Percentiles rank a stretch among this genome's conserved stretches.
Conservation (phyloP, 1,140 invertebrate genomes). For the Onthophagus taurus region DNA sequence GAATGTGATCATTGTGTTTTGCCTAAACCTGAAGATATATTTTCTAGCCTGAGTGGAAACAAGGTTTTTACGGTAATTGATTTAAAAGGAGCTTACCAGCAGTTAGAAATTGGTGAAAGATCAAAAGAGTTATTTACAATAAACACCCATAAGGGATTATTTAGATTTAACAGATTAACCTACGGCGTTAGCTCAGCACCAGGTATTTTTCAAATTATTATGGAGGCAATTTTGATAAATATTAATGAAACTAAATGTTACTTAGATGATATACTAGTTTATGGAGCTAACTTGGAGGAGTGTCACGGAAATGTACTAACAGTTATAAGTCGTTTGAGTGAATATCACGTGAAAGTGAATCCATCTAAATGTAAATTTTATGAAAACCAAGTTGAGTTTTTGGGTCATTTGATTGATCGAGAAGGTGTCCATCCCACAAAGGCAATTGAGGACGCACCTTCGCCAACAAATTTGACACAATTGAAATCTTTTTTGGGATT, state of each 20-base stretch:
- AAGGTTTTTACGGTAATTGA: conserved; percentile 23
- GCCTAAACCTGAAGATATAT: conserved; percentile 12
- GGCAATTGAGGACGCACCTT: conserved; percentile 32
- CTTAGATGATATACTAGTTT: too few species aligned
- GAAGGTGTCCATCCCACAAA: conserved; percentile 5
- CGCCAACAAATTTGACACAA: conserved; percentile 21
- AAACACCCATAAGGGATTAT: not conserved
- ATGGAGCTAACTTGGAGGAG: too few species aligned
- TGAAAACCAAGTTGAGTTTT: not conserved
- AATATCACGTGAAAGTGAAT: too few species aligned
- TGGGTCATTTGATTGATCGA: conserved; percentile 8
- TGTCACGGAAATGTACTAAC: too few species aligned
- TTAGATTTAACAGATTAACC: conserved; percentile 30
- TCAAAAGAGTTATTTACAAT: conserved; percentile 28
- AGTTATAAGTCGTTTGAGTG: too few species aligned
- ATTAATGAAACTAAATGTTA: conserved; percentile 19
- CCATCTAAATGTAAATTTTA: conserved; percentile 14
- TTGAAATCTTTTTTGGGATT: conserved; percentile 22
- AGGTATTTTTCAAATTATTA: conserved; percentile 29
- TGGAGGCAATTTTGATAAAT: conserved; percentile 27
- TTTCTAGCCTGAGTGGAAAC: conserved; percentile 7
- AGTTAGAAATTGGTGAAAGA: conserved; percentile 30
- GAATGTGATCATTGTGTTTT: conserved; percentile 13
- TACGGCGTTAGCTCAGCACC: conserved; percentile 31
- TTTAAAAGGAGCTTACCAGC: conserved; percentile 36